Evolutionary conservation across 1,140 invertebrate genomes (phyloP).

Genomic region (Belonocnema kinseyi): DNA sequence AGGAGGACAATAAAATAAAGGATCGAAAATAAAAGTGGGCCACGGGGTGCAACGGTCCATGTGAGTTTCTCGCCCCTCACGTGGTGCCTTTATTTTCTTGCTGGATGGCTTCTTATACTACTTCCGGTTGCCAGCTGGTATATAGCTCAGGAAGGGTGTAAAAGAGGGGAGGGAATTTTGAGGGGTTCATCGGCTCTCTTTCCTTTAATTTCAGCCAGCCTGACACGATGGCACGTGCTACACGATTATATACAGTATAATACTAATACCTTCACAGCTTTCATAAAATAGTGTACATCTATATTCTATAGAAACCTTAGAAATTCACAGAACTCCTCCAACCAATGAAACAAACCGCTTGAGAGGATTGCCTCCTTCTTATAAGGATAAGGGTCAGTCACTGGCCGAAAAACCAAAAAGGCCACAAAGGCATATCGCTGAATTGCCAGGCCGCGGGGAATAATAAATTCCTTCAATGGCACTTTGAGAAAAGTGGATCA

Average conservation of each 20-base stretch:
- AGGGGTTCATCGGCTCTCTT: conserved; percentile 38
- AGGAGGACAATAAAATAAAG: conserved; percentile 38
- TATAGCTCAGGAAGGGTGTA: conserved; percentile 45
- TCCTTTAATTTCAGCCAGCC: conserved; percentile 63
- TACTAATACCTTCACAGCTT: background rate
- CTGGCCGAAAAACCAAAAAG: conserved; percentile 9
- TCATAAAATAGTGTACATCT: background rate
- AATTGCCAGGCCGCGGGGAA: background rate
- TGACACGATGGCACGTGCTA: conserved; percentile 59
- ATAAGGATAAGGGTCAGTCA: conserved; percentile 23
- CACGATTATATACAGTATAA: conserved; percentile 19
- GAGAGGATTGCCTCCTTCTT: conserved; percentile 28
- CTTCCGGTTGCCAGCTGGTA: conserved; percentile 70
- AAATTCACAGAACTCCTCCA: background rate
- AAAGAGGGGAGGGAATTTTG: conserved; percentile 38
- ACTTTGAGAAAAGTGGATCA: conserved; percentile 1
- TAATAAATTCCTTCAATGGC: conserved; percentile 7
- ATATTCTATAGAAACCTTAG: background rate
- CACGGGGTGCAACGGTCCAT: conserved; percentile 60
- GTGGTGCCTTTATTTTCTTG: conserved; percentile 60
- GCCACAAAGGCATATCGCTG: conserved; percentile 9
- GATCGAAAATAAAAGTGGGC: conserved; percentile 62
- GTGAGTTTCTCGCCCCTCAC: conserved; percentile 53
- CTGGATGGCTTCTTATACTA: conserved; percentile 57
- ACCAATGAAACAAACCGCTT: conserved; percentile 29